Conservation (phyloP, 2,888 invertebrate genomes). For the Prionchulus punctatus region DNA sequence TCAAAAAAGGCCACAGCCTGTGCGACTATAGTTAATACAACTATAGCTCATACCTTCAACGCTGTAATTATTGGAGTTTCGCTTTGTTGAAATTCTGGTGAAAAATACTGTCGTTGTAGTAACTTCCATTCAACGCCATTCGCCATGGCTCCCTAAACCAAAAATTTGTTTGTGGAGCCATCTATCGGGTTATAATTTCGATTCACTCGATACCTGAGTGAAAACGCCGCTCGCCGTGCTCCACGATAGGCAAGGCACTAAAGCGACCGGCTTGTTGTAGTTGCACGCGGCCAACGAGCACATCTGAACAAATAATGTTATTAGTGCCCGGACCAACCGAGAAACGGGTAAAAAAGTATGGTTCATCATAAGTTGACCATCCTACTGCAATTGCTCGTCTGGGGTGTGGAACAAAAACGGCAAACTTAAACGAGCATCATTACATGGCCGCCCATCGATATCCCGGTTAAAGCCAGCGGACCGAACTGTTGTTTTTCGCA, state of each 20-base stretch:
- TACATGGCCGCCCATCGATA: conserved; percentile 96
- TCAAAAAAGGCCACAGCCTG: too few relatives aligned
- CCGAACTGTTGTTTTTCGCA: conserved; percentile 75
- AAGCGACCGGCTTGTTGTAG: conserved; percentile 79
- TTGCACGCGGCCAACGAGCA: conserved; percentile 87
- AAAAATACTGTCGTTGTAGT: conserved; percentile 65
- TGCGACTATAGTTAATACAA: too few relatives aligned
- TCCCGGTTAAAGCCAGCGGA: conserved; percentile 78
- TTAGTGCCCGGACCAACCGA: too few relatives aligned
- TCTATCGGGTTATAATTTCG: too few relatives aligned
- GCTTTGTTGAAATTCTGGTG: conserved; percentile 52
- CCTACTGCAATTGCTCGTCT: too few relatives aligned
- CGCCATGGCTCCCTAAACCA: conserved; percentile 80
- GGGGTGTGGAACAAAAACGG: background rate
- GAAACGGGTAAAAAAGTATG: too few relatives aligned
- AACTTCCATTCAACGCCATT: conserved; percentile 83
- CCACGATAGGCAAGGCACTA: conserved; percentile 92
- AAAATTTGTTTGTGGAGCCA: too few relatives aligned
- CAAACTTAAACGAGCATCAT: conserved; percentile 34
- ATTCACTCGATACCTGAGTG: conserved; percentile 49
- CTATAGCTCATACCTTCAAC: too few relatives aligned
- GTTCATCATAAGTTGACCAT: too few relatives aligned
- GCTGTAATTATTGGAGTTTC: background rate
- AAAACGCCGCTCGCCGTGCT: conserved; percentile 90
- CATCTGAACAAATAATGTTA: conserved; percentile 56